Evolutionary conservation across 2,113 vertebrate species (phyloP), one percentile per base, ranked within the genome.

Genomic region (Melanocharis versteri): DNA sequence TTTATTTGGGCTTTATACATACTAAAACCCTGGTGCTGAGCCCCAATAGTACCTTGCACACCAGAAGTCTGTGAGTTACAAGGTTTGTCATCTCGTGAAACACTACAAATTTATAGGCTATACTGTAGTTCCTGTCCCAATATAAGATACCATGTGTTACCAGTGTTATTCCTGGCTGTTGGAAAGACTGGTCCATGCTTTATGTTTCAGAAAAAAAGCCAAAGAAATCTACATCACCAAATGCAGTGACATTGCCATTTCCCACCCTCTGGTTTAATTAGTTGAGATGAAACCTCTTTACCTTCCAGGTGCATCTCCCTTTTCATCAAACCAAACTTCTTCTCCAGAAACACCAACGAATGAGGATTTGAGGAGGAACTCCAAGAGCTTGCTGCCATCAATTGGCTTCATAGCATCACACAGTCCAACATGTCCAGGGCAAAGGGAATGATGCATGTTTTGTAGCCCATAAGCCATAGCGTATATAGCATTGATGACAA

Each of bases 401-500:
- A 99, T 99, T 39, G 99, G 99, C 76, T 98, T 98, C 99, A 99
- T 99, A 51, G 99, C 99, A 37, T 99, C 98, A 26, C 99, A 99
- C 35, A 99, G 98, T 27, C 99, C 99, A 37, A 98, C 92, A 2
- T 99, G 97, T 28, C 98, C 98, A 0, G 98, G 99, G 76, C 99
- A 99, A 83, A 99, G 87, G 50, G 98, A 98, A 9, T 96, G 97
- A 95, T 99, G 99, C 99, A 99, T 99, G 62, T 99, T 99, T 86
- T 99, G 99, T 10, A 99, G 98, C 3, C 99, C 99, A 2, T 99
- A 98, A 6, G 99, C 99, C 99, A 99, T 99, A 60, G 99, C 99
- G 1, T 99, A 99, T 97, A 99, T 99, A 92, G 99, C 99, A 31
- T 99, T 99, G 97, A 99, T 99, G 96, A 99, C 99, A 95, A 99